A percentile compares a stretch with the other conserved stretches of the same genome.
Conservation (phyloP, 1,140 invertebrate species). For the Brachionus sp. region DNA sequence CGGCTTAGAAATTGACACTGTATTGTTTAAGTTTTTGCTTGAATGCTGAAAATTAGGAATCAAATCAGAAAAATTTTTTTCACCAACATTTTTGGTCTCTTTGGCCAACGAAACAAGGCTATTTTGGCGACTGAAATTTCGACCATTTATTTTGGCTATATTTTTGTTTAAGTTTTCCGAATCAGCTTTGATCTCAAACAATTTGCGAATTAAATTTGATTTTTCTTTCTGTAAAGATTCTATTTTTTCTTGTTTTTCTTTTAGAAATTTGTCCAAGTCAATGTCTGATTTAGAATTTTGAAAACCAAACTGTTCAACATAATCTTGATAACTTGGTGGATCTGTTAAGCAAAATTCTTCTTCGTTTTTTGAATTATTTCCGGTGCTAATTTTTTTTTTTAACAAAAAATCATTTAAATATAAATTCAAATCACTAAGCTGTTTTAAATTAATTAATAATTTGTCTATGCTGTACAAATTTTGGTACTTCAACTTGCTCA, state of each 20-base stretch:
- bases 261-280: slow-evolving; percentile 27
- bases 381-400: neutral
- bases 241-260: slow-evolving; percentile 37
- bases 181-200: slow-evolving; percentile 34
- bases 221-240: slow-evolving; percentile 34
- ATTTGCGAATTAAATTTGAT: slow-evolving; percentile 35
- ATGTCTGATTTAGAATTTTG: slow-evolving; percentile 6
- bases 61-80: neutral
- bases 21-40: neutral
- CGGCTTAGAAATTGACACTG: neutral
- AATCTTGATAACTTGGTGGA: slow-evolving; percentile 15
- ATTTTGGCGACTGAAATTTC: neutral
- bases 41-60: neutral
- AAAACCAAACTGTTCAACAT: slow-evolving; percentile 21
- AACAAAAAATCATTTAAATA: slow-evolving; percentile 27
- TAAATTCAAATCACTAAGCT: slow-evolving; percentile 23
- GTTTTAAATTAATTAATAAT: slow-evolving; percentile 21
- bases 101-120: neutral
- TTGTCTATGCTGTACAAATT: slow-evolving; percentile 33
- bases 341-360: neutral
- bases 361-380: neutral
- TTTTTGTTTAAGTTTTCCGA: slow-evolving; percentile 37
- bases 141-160: neutral
- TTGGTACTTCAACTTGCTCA: slow-evolving; percentile 31
- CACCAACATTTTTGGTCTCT: neutral